Conservation (phyloP, 2,797 vertebrate species). For the Myotis pilosus region DNA sequence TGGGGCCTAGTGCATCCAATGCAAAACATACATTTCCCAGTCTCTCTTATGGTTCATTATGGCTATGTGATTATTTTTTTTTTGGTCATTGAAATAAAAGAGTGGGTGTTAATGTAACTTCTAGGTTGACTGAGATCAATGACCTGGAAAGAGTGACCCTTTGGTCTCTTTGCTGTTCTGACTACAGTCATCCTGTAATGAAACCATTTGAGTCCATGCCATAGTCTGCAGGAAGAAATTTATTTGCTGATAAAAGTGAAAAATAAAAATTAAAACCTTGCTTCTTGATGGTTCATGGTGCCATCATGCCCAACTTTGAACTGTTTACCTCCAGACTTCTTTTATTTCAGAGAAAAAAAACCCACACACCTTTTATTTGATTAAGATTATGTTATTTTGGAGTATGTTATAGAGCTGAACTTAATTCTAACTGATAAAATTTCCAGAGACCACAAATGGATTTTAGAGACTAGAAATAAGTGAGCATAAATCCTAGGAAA, state of each 20-base stretch:
- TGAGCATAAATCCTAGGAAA: not conserved
- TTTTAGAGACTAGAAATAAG: not conserved
- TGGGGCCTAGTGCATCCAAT: not conserved
- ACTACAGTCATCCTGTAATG: not conserved
- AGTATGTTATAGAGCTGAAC: not conserved
- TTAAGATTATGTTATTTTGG: not conserved
- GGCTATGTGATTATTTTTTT: not conserved
- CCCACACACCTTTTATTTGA: not conserved
- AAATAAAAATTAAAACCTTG: not conserved
- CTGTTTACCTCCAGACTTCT: not conserved
- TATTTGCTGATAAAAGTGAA: not conserved
- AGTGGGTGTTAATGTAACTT: not conserved
- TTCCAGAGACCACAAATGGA: not conserved
- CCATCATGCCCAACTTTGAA: not conserved
- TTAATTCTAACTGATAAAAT: not conserved
- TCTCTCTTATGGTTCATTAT: not conserved
- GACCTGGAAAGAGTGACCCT: not conserved
- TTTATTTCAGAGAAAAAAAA: not conserved
- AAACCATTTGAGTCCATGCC: not conserved
- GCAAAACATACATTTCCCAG: not conserved
- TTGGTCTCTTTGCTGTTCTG: not conserved
- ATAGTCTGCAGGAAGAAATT: not conserved
- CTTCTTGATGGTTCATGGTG: not conserved
- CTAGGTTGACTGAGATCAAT: not conserved
- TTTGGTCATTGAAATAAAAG: not conserved